Evolutionary conservation across 2,113 vertebrate genomes (phyloP).

Genomic region (Silurus meridionalis): DNA sequence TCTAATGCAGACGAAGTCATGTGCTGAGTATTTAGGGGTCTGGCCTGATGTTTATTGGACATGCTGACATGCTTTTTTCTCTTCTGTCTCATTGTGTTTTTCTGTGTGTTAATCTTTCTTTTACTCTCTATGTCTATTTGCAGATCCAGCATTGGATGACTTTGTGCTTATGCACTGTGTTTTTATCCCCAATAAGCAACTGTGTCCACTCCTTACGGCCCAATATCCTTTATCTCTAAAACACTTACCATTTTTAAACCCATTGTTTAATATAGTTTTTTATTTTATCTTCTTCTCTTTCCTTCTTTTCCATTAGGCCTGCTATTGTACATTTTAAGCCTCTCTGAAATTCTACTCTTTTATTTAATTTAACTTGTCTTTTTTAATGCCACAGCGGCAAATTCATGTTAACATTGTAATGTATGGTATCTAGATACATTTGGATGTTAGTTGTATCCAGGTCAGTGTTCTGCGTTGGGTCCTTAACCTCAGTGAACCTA

Average conservation of each 20-base stretch:
- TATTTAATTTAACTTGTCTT: background rate
- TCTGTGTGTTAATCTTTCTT: background rate
- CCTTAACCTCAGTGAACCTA: conserved; percentile 88
- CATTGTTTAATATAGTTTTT: background rate
- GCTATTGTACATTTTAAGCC: background rate
- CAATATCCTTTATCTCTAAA: conserved; percentile 89
- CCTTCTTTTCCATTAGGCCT: background rate
- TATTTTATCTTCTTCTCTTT: background rate
- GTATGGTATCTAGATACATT: background rate
- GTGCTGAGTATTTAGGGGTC: background rate
- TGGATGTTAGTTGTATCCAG: background rate
- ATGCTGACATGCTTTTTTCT: background rate
- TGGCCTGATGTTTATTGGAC: conserved; percentile 14
- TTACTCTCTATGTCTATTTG: background rate
- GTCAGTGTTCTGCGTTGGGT: conserved; percentile 49
- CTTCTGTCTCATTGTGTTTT: background rate
- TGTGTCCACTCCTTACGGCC: conserved; percentile 87
- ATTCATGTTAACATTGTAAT: background rate
- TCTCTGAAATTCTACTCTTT: background rate
- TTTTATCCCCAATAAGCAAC: conserved; percentile 92
- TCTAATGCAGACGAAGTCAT: conserved; percentile 20
- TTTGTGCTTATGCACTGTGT: conserved; percentile 96
- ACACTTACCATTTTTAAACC: background rate
- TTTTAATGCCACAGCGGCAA: background rate
- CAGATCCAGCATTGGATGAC: conserved; percentile 90